Base-by-base conservation (phyloP, 2,888 invertebrate species). In the Conops quadrifasciatus region DNA sequence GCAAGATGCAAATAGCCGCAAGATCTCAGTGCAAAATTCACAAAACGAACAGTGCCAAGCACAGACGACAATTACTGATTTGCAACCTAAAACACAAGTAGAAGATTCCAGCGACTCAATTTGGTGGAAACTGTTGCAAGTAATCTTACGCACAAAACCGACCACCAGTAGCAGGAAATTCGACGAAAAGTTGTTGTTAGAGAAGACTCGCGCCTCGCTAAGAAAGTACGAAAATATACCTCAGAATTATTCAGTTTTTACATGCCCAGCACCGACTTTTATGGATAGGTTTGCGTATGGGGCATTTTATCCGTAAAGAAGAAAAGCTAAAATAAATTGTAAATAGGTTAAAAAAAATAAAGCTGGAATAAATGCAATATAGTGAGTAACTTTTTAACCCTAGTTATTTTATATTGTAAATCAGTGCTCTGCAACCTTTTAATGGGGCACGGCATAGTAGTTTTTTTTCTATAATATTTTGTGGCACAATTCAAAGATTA, bases 201-300 rank as follows among this genome's bases (percentile, higher is more conserved):
- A 93, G 78, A 90, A 90, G 78, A 91, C 94, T 72, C 88, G 82
- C 24, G 77, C 77, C 71, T 89, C 88, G 72, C 90, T 91, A 76
- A 89, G 89, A 69, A 87, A 88, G 81, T 89, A 90, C 70, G 88
- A 88, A 9, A 90, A 91, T 80, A 86, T 88, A 74, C 89, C 90
- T 16, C 83, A 87, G 56, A 90, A 90, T 80, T 93, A 91, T 83
- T 89, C 92, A 73, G 81, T 92, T 16, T 87, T 96, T 70, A 89
- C 91, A 62, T 96, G 96, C 78, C 91, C 91, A 66, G 92, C 94
- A 1, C 94, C 94, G 71, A 91, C 76, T 11, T 85, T 80, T 65
- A 78, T 81, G 5, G 84, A 84, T 58, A 73, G 74, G 58, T 81
- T 84, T 66, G 82, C 84, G 62, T 84, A 82, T 72, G 82, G 84